Base-by-base conservation (phyloP, 2,888 invertebrate genomes). In the Thera britannica region DNA sequence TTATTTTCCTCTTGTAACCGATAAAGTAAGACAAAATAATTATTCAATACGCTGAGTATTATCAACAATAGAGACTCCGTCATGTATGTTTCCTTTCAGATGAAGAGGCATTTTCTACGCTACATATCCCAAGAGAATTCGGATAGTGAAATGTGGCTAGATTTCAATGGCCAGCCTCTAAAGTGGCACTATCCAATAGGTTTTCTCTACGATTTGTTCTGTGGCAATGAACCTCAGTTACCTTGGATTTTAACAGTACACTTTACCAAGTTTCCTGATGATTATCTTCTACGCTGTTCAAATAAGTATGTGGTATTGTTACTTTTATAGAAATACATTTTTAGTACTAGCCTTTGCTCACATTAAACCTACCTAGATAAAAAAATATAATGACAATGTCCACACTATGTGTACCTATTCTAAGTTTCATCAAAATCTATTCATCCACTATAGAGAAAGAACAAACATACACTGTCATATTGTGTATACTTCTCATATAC, bases 221-320 rank as follows among this genome's bases (percentile, higher is more conserved):
- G 95, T 79, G 88, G 92, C 2, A 94, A 94, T 67, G 97, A 97
- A 56, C 94, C 96, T 41, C 95, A 96, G 75, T 94, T 99, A 51
- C 99, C 99, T 0, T 99, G 99, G 99, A 96, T 95, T 77, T 94
- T 99, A 41, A 98, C 97, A 38, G 98, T 99, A 11, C 99, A 99
- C 87, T 99, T 99, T 89, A 96, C 98, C 78, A 97, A 98, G 86
- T 99, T 98, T 89, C 99, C 99, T 11, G 98, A 98, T 83, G 96
- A 96, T 59, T 95, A 97, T 78, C 94, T 99, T n/a, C 95, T 99
- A 76, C 97, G 96, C 84, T 98, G 98, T 84, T 95, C 95, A 60
- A 97, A 96, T 82, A 97, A 97, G 97, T 97, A 94, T 82, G 77
- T 8, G 4, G 34, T 49, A 36, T 34, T 34, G 2, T 34, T 1